Percentiles rank a stretch among this genome's conserved stretches.
These are phyloP conservation scores for Emydocephalus ijimae DNA, from an alignment of 2,113 vertebrate genomes.

Conservation along the genomic window DNA sequence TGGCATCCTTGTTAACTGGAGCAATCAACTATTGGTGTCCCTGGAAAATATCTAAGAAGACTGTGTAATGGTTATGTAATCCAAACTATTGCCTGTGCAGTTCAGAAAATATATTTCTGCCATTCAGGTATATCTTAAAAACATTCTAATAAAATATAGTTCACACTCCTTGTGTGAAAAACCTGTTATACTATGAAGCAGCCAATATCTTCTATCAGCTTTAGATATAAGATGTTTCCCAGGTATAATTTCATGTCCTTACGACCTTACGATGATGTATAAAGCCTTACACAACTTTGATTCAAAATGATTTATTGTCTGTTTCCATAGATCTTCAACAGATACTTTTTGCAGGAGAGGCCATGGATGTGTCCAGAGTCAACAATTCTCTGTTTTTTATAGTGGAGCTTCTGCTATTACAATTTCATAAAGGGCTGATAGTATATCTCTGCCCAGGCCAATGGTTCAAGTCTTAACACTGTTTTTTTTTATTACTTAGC, in stretches of 20 bases:
- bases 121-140: background rate
- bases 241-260: background rate
- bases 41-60: background rate
- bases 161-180: background rate
- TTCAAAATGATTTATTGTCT: background rate
- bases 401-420: background rate
- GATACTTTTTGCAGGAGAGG: background rate
- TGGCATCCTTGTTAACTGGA: background rate
- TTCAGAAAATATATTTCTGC: background rate
- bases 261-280: background rate
- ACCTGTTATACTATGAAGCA: background rate
- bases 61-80: background rate
- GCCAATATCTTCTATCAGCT: background rate
- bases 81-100: background rate
- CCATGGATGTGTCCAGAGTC: background rate
- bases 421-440: background rate
- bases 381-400: background rate
- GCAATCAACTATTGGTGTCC: background rate
- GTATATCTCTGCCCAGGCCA: background rate
- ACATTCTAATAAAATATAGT: background rate
- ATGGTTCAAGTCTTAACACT: background rate
- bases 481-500: background rate
- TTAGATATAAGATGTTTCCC: background rate
- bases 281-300: background rate
- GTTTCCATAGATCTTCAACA: background rate